phyloP scores from a whole-genome alignment of 1,140 invertebrate species.

The Lucilia sericata region DNA sequence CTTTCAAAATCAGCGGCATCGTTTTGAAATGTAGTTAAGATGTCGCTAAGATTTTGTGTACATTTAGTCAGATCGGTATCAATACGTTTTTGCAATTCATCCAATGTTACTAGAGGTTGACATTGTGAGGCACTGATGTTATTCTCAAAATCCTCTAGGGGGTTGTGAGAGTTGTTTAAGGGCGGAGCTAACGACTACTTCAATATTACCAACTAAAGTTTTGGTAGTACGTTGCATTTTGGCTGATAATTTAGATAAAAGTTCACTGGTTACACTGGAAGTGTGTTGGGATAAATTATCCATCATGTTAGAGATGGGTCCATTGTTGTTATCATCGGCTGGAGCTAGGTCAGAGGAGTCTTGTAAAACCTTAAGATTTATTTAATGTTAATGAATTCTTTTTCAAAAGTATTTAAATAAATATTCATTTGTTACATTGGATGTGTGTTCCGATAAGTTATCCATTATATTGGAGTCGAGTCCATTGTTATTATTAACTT shows the following conservation, averaged over 20 bases:
- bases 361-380: not conserved
- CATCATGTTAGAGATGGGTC: not conserved
- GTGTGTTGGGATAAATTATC: conserved; percentile 31
- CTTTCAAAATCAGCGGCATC: not conserved
- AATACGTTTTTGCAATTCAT: conserved; percentile 14
- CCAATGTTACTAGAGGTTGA: not conserved
- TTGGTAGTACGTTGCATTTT: not conserved
- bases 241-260: not conserved
- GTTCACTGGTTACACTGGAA: not conserved
- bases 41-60: not conserved
- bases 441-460: too few relatives aligned
- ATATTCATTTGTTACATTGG: too few relatives aligned
- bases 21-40: not conserved
- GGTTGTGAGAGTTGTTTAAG: not conserved
- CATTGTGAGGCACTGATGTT: not conserved
- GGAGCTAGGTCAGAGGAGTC: not conserved
- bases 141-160: not conserved
- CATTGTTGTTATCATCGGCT: not conserved
- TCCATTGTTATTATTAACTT: not conserved
- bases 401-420: too few relatives aligned
- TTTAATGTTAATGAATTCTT: not conserved
- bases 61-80: not conserved
- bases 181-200: not conserved
- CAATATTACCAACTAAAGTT: conserved; percentile 28
- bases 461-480: too few relatives aligned